Percentiles rank a stretch among this genome's conserved stretches.
These are phyloP conservation scores for Antheraea pernyi DNA, from an alignment of 1,140 invertebrate species.

Conservation along the genomic window DNA sequence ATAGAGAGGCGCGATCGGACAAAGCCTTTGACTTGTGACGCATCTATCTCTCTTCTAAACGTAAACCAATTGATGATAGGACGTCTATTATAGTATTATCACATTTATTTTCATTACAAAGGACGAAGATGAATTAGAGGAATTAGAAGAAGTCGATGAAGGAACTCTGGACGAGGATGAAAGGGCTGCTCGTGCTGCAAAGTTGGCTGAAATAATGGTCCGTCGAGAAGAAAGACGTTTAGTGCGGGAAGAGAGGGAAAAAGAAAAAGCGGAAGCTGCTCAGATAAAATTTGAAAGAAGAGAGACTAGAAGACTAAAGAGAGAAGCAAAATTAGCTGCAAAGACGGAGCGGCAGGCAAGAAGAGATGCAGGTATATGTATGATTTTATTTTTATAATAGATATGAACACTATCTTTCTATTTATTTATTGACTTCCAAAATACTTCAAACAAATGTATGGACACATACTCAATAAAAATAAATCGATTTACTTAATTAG, in stretches of 20 bases:
- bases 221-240: slow-evolving; percentile 43
- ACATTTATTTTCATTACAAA: slow-evolving; percentile 18
- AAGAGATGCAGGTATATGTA: slow-evolving; percentile 51
- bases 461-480: too few species aligned
- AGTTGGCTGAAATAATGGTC: slow-evolving; percentile 38
- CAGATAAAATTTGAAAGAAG: slow-evolving; percentile 56
- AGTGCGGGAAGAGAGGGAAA: slow-evolving; percentile 46
- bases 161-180: slow-evolving; percentile 64
- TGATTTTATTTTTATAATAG: too few species aligned
- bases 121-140: slow-evolving; percentile 54
- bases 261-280: slow-evolving; percentile 49
- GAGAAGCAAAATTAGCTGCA: slow-evolving; percentile 53
- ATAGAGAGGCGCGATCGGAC: too few species aligned
- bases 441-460: too few species aligned
- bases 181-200: slow-evolving; percentile 41
- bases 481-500: slow-evolving; percentile 30
- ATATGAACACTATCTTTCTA: too few species aligned
- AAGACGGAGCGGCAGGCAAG: slow-evolving; percentile 47
- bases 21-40: too few species aligned
- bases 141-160: slow-evolving; percentile 69
- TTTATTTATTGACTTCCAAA: too few species aligned
- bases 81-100: neutral
- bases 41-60: too few species aligned
- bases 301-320: slow-evolving; percentile 52
- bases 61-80: too few species aligned